phyloP scores from a whole-genome alignment of 2,888 invertebrate species.

The Villa cingulata region DNA sequence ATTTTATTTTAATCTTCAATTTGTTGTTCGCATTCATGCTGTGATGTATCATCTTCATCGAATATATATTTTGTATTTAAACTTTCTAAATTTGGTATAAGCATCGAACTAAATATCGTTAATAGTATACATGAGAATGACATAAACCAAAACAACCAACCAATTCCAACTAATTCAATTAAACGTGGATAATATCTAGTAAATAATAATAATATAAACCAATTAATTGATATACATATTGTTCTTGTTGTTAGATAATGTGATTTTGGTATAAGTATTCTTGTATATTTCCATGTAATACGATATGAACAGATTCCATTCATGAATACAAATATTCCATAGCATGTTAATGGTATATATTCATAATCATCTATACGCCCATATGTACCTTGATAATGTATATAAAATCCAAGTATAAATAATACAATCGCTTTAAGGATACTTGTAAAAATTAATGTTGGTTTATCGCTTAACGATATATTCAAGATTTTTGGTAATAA shows the following conservation, averaged over 20 bases:
- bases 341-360: constrained; percentile 9
- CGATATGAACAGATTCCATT: constrained; percentile 13
- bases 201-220: constrained; percentile 52
- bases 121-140: constrained; percentile 44
- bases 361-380: constrained; percentile 9
- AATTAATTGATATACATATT: constrained; percentile 37
- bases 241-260: constrained; percentile 11
- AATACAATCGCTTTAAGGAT: constrained; percentile 8
- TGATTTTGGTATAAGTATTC: constrained; percentile 9
- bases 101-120: constrained; percentile 41
- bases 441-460: constrained; percentile 10
- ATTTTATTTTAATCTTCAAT: neutral
- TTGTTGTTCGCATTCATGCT: neutral
- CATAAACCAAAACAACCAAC: constrained; percentile 54
- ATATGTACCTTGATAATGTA: constrained; percentile 12
- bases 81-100: constrained; percentile 15
- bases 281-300: constrained; percentile 10
- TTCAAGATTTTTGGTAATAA: constrained; percentile 8
- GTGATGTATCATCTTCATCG: constrained; percentile 7
- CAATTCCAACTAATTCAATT: constrained; percentile 40
- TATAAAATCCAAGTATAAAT: constrained; percentile 10
- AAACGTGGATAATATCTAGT: constrained; percentile 51
- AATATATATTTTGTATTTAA: constrained; percentile 14
- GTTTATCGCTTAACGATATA: constrained; percentile 7
- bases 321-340: constrained; percentile 10